Base-by-base conservation (phyloP, 2,113 vertebrate species). In the Ellobius talpinus region DNA sequence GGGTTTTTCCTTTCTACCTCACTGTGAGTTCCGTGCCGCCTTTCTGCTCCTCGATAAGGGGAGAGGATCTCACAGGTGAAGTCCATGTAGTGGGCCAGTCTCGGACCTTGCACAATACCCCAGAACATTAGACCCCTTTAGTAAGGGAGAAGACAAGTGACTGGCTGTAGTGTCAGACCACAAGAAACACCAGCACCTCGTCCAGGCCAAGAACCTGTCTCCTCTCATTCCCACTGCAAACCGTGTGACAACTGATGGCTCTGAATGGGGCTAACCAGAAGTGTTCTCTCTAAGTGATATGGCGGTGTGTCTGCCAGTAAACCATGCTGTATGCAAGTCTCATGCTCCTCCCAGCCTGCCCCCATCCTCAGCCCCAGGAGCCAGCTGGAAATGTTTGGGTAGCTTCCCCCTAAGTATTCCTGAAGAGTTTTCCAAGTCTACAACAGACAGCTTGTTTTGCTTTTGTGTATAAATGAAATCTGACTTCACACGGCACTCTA, bases 221-320 rank as follows among this genome's bases (percentile, higher is more conserved):
- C 74, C 47, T 82, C 29, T 65, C 52, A 50, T n/a, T 17, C 42
- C 21, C 1, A 5, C 31, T 17, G 10, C 13, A 9, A 3, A 52
- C 52, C 65, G 21, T 24, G 0, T 66, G 55, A 10, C 47, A 2
- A 0, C 2, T 36, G 6, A 5, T 2, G 45, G 8, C 0, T 78
- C n/a, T 19, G 19, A 21, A 31, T 9, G 0, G 3, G 24, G 65
- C 68, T n/a, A 66, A n/a, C 5, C 23, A 50, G 8, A 11, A 3
- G 19, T 23, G 31, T 73, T 58, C 72, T 42, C 58, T 87, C 82
- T 72, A 19, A 47, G 68, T n/a, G 58, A 16, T 21, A 36, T 6
- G 1, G 31, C 1, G 19, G 19, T 10, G 31, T 19, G 4, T 47
- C 65, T 91, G 26, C n/a, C 6, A 21, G 21, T 31, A 26, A 24